phyloP scores from a whole-genome alignment of 2,113 vertebrate species.

The Melanerpes formicivorus region DNA sequence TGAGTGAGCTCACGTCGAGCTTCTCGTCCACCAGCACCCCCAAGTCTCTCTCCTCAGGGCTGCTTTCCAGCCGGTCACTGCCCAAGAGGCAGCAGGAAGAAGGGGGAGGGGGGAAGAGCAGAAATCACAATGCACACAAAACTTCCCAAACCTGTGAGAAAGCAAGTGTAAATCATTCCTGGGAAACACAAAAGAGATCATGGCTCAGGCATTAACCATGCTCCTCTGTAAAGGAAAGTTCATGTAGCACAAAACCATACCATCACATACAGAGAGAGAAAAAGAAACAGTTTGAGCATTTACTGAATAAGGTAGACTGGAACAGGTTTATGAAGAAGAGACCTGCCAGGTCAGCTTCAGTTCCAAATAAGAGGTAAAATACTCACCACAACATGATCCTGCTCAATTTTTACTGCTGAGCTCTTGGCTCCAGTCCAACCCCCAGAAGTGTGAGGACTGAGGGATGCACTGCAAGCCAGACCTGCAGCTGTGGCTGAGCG shows the following conservation, averaged over 20 bases:
- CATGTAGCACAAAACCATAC: not conserved
- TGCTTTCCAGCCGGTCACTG: too few species aligned
- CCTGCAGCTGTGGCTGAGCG: not conserved
- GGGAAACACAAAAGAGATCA: not conserved
- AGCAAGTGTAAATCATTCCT: not conserved
- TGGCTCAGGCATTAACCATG: not conserved
- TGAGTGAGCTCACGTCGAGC: too few species aligned
- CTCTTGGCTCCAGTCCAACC: not conserved
- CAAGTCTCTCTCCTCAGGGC: too few species aligned
- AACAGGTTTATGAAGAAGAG: not conserved
- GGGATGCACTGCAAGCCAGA: not conserved
- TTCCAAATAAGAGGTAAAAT: not conserved
- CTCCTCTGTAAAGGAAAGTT: not conserved
- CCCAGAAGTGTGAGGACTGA: not conserved
- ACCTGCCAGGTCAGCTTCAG: not conserved
- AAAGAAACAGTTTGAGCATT: not conserved
- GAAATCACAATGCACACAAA: not conserved
- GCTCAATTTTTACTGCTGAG: not conserved
- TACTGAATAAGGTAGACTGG: not conserved
- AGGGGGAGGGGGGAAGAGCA: accelerated
- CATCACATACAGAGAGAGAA: not conserved
- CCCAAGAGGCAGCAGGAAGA: not conserved
- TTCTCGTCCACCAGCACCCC: too few species aligned
- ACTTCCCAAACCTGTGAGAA: not conserved
- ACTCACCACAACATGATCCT: not conserved